A percentile compares a stretch with the other conserved stretches of the same genome.
These are phyloP conservation scores for Champsocephalus esox DNA, from an alignment of 2,797 vertebrate genomes.

Conservation along the genomic window DNA sequence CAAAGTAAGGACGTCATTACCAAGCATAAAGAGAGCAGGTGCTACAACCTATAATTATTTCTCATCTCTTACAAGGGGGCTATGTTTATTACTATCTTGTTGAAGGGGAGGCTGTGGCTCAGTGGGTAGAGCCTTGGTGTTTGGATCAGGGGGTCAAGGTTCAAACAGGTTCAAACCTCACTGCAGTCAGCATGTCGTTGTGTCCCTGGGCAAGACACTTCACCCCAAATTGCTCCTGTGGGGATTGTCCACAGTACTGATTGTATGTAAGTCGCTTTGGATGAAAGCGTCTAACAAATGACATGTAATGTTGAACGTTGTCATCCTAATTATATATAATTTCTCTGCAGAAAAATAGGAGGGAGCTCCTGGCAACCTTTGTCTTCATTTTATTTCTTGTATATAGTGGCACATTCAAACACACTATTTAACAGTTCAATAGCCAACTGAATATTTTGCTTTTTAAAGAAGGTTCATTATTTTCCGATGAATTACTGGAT, in stretches of 20 bases:
- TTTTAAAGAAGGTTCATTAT: not conserved
- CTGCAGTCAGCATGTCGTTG: too few species aligned
- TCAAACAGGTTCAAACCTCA: too few species aligned
- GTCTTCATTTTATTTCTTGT: not conserved
- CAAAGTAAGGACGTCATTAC: not conserved
- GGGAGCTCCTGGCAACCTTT: not conserved
- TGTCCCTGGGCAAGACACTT: too few species aligned
- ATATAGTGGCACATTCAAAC: not conserved
- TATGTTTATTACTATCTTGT: not conserved
- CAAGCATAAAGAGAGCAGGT: not conserved
- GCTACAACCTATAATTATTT: not conserved
- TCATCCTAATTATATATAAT: slow-evolving; percentile 1
- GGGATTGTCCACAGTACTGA: too few species aligned
- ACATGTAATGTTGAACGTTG: not conserved
- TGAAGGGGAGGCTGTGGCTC: not conserved
- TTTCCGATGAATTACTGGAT: not conserved
- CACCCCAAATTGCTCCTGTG: too few species aligned
- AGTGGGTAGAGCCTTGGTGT: too few species aligned
- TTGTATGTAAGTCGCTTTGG: too few species aligned
- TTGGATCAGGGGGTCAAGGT: too few species aligned
- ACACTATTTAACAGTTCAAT: not conserved
- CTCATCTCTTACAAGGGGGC: not conserved
- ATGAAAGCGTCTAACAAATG: too few species aligned
- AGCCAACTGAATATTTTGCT: not conserved
- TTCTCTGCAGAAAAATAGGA: not conserved